phyloP scores from a whole-genome alignment of 1,140 invertebrate species.

The Chrysopa pallens region DNA sequence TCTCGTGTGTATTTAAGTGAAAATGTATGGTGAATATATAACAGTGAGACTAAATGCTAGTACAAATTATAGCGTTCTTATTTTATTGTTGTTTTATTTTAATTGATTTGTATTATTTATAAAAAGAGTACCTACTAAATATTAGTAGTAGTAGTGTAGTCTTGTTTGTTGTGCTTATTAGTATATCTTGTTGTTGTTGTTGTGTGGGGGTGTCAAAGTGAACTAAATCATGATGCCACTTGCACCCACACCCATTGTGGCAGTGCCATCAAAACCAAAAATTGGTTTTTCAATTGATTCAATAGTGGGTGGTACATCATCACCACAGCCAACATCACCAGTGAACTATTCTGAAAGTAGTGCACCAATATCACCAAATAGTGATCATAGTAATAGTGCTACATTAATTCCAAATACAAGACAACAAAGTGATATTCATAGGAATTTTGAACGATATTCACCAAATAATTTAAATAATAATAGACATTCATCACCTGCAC shows the following conservation, averaged over 20 bases:
- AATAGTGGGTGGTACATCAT: conserved; percentile 56
- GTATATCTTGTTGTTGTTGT: background rate
- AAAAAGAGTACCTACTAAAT: too few relatives aligned
- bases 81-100: too few relatives aligned
- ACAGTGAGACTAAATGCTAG: too few relatives aligned
- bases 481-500: conserved; percentile 24
- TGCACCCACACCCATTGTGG: conserved; percentile 69
- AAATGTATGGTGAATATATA: too few relatives aligned
- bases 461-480: background rate
- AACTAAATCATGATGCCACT: conserved; percentile 63
- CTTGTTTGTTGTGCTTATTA: background rate
- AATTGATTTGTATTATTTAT: too few relatives aligned
- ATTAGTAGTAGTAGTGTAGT: too few relatives aligned
- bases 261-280: conserved; percentile 74
- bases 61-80: too few relatives aligned
- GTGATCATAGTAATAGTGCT: conserved; percentile 10
- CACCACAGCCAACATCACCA: conserved; percentile 17
- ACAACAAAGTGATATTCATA: conserved; percentile 6
- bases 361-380: conserved; percentile 17
- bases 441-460: conserved; percentile 1
- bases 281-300: conserved; percentile 90
- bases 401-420: background rate
- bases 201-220: background rate
- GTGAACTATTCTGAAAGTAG: conserved; percentile 20
- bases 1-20: too few relatives aligned